These are phyloP conservation scores for Globodera ellingtonae DNA, from an alignment of 1,140 invertebrate genomes.

Conservation along the genomic window DNA sequence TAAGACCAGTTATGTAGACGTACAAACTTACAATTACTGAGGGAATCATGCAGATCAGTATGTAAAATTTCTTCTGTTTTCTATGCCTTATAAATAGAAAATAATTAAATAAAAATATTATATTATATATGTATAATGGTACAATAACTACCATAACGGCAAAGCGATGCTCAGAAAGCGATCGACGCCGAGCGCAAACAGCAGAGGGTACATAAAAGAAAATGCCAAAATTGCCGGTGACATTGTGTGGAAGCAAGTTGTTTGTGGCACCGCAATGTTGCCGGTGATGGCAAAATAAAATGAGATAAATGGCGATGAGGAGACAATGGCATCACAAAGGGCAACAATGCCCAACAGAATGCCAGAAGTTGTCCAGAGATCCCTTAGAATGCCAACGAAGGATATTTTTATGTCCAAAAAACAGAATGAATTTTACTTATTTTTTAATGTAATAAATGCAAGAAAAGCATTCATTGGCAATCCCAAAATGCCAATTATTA, in stretches of 20 bases:
- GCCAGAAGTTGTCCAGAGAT: slow-evolving; percentile 3
- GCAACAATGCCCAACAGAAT: not conserved
- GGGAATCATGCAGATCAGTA: not conserved
- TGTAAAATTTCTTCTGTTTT: not conserved
- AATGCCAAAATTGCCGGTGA: slow-evolving; percentile 6
- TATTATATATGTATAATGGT: no score
- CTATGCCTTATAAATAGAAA: slow-evolving; percentile 9
- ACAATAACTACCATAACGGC: not conserved
- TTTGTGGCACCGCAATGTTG: slow-evolving; percentile 2
- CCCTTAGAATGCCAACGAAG: not conserved
- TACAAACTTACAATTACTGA: not conserved
- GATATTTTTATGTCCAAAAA: not conserved
- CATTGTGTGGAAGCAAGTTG: not conserved
- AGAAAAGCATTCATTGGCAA: slow-evolving; percentile 2
- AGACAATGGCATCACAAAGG: not conserved
- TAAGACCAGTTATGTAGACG: not conserved
- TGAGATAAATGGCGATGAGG: not conserved
- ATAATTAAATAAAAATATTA: not conserved
- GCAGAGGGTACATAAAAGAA: not conserved
- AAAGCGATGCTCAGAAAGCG: not conserved
- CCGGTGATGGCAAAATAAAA: not conserved
- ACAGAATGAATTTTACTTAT: not conserved
- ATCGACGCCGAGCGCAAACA: not conserved
- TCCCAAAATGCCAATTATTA: not conserved
- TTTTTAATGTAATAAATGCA: not conserved